phyloP scores from a whole-genome alignment of 2,797 vertebrate species.

The Perodicticus potto region DNA sequence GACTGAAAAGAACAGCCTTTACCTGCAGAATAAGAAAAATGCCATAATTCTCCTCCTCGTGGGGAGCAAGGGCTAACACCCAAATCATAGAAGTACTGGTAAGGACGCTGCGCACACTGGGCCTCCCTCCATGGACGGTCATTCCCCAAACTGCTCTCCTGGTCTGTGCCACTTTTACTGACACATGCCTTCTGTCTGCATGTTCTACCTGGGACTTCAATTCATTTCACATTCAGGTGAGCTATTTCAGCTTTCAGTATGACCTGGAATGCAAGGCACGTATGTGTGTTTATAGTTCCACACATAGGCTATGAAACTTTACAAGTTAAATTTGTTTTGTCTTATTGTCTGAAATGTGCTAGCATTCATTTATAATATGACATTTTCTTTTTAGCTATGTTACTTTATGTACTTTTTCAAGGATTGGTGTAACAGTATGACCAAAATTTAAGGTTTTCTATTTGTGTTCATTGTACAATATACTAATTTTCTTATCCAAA shows the following conservation, averaged over 20 bases:
- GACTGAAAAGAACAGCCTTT: background rate
- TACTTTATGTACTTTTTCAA: background rate
- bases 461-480: background rate
- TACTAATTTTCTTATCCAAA: background rate
- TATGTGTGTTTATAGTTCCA: background rate
- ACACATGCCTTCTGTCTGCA: background rate
- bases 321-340: background rate
- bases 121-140: background rate
- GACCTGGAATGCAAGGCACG: background rate
- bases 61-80: background rate
- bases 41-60: background rate
- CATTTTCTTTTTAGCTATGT: background rate
- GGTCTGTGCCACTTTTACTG: background rate
- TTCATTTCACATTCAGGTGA: background rate
- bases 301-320: background rate
- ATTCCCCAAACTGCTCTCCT: background rate
- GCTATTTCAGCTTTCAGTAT: background rate
- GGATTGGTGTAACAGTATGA: background rate
- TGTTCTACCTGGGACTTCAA: background rate
- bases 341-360: background rate
- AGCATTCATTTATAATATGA: background rate
- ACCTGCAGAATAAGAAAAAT: background rate
- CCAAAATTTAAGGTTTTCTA: conserved; percentile 29
- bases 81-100: background rate
- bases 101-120: rapidly evolving